Evolutionary conservation across 2,113 vertebrate species (phyloP).

Genomic region (Recurvirostra avosetta): DNA sequence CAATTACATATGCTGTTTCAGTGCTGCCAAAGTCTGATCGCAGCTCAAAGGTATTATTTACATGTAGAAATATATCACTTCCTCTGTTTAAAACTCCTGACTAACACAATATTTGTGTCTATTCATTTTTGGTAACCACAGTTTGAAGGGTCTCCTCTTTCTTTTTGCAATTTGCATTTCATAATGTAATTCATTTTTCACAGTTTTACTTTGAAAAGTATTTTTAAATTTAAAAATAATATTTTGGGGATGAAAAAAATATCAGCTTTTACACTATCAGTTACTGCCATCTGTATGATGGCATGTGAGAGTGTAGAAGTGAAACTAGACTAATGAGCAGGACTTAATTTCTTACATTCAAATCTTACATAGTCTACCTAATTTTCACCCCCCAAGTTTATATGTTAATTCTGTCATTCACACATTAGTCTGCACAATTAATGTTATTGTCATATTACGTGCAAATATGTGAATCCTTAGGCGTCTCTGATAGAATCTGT

Average conservation of each 20-base stretch:
- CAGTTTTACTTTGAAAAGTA: background rate
- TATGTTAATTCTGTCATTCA: background rate
- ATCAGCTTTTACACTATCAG: background rate
- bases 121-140: background rate
- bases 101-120: background rate
- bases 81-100: background rate
- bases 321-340: background rate
- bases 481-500: background rate
- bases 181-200: background rate
- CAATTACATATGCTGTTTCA: constrained; percentile 31
- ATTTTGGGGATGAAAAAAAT: background rate
- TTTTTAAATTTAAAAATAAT: background rate
- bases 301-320: background rate
- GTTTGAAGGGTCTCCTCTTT: background rate
- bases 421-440: background rate
- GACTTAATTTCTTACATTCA: background rate
- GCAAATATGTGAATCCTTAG: background rate
- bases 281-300: background rate
- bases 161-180: background rate
- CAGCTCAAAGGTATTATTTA: constrained; percentile 36
- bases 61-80: background rate
- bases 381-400: background rate
- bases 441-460: background rate
- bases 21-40: background rate
- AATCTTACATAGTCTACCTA: background rate